Percentiles rank a stretch among this genome's conserved stretches.
Conservation (phyloP, 2,797 vertebrate genomes). For the Catharus ustulatus region DNA sequence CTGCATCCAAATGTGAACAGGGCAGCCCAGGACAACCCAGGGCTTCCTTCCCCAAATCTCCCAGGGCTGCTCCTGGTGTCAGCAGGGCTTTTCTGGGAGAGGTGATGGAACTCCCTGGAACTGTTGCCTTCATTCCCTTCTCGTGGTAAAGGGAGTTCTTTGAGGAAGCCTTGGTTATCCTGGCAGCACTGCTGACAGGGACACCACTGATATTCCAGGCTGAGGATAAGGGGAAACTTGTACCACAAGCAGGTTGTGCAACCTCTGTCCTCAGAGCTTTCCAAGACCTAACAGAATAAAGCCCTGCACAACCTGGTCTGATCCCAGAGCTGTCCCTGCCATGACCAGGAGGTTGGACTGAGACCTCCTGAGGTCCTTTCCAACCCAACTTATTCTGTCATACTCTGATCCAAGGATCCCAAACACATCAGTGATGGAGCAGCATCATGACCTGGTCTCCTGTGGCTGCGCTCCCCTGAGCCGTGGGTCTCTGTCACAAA, state of each 20-base stretch:
- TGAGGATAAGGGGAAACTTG: background rate
- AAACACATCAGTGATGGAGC: background rate
- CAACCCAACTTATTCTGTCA: background rate
- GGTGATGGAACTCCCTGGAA: background rate
- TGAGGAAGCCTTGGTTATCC: background rate
- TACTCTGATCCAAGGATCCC: background rate
- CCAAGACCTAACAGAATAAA: background rate
- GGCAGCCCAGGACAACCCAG: background rate
- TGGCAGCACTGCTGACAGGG: fast-evolving
- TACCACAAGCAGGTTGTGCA: background rate
- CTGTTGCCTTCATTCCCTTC: background rate
- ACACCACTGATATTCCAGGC: background rate
- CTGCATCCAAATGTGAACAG: background rate
- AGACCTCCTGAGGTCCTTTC: background rate
- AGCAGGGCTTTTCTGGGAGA: background rate
- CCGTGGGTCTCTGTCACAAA: background rate
- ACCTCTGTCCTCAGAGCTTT: background rate
- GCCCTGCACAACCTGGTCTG: background rate
- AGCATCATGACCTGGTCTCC: fast-evolving
- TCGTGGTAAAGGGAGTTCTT: fast-evolving
- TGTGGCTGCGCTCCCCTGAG: background rate
- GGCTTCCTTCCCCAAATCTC: fast-evolving
- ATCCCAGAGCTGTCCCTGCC: background rate
- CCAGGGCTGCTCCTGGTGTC: background rate
- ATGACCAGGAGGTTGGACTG: background rate